Base-by-base conservation (phyloP, 2,888 invertebrate species). In the Heteromurus nitidus region DNA sequence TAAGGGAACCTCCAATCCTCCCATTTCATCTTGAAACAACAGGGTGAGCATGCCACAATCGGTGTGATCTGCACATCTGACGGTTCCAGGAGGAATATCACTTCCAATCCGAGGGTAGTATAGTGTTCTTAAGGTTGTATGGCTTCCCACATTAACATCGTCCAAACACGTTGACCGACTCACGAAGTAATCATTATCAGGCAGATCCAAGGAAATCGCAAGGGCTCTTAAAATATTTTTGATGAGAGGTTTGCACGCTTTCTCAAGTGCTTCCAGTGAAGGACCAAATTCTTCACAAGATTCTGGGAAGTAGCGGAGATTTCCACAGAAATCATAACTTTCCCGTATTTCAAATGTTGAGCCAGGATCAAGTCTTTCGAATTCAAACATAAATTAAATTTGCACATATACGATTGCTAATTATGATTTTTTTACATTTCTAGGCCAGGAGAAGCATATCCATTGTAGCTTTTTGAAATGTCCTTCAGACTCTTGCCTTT, bases 21-120 rank as follows among this genome's bases (percentile, higher is more conserved):
- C 94, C 87, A 94, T 94, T 31, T 93, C 92, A 88, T 95, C 94
- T 88, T 91, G 91, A 44, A 94, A 92, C 60, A 94, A 90, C 82
- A 95, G 90, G 20, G 95, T 94, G 88, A 95, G 93, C 60, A 94
- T 94, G 83, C 94, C 94, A 86, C 93, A 93, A 89, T 95, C 95
- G 26, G 93, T 92, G 88, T 94, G 94, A 0, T 93, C 92, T 1
- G 93, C 93, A 88, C 93, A 94, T 58, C 94, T 91, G 44, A 92
- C 92, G 89, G 91, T 91, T 85, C 89, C 91, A 84, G 90, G 88
- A 60, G 87, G 88, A 18, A 89, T 88, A 55, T 88, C 88, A 13
- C 20, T n/a, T 7, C 89, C 88, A 16, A 94, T 93, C 30, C 94
- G 94, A 24, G 55, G 55, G n/a, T 55, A 55, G 90, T 94, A 94